Base-by-base conservation (phyloP, 1,140 invertebrate species). In the Trichonephila clavata region DNA sequence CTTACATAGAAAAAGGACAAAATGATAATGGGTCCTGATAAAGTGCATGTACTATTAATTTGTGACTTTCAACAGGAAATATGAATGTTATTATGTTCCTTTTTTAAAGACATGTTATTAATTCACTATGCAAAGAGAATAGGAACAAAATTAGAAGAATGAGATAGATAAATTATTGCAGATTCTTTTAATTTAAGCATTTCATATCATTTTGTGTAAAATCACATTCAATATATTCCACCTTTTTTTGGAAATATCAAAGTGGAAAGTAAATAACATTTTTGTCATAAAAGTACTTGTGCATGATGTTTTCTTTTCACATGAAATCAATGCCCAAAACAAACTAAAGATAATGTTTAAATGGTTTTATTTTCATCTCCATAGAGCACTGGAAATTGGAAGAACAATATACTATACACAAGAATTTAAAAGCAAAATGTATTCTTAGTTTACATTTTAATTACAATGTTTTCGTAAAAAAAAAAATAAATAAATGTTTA, bases 1-100 rank as follows among this genome's bases (percentile, higher is more conserved):
- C 91, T 86, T 92, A 92, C 39, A 60, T 92, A 16, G 91, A 92
- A 16, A 92, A 92, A 57, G 81, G 39, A 43, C 90, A 92, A 68
- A 92, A 84, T 50, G 89, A 90, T 5, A 92, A 60, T 71, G 27
- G 27, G 13, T 92, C 91, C 43, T 92, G 91, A 92, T 92, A 86
- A 21, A 50, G 18, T 57, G 21, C 14, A 1, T 27, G 13, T n/a
- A 21, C 71, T 77, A 2, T 39, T 77, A 77, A 27, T 68, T 68
- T 68, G 65, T 68, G 65, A 68, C n/a, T 68, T 68, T 3, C n/a
- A 27, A 27, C 24, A 68, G 65, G n/a, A 77, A 39, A 39, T 6
- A 32, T 6, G 5, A 6, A 2, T 18, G 27, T 1, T 77, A 14
- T 77, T 39, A 77, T 77, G 32, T 39, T 32, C 18, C 27, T 77